phyloP scores from a whole-genome alignment of 35 echinoderm and acorn worm genomes.

The Stichopus chloronotus region DNA sequence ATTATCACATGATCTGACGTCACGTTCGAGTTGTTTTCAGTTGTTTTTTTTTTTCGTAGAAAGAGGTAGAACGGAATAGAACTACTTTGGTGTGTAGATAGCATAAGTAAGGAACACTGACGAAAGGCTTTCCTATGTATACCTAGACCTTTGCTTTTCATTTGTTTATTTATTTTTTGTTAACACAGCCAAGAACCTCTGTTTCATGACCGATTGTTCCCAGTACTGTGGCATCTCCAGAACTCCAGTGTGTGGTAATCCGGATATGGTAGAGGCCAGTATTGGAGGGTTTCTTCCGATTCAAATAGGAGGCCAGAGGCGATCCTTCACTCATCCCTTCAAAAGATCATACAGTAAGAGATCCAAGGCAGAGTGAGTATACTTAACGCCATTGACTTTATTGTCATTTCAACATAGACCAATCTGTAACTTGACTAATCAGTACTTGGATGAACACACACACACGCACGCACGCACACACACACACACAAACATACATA shows the following conservation, averaged over 20 bases:
- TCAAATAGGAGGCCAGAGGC: conserved; percentile 73
- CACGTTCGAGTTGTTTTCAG: no score
- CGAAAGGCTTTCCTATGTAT: no score
- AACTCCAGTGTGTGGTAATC: conserved; percentile 93
- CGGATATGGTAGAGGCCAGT: conserved; percentile 91
- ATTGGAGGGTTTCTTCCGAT: conserved; percentile 83
- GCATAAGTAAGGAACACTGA: no score
- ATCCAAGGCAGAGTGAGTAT: conserved; percentile 82
- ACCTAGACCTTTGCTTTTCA: no score
- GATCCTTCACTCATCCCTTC: conserved; percentile 90
- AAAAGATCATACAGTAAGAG: conserved; percentile 96
- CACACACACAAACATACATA: no score
- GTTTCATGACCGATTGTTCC: conserved; percentile 93
- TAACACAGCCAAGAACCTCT: conserved; percentile 89
- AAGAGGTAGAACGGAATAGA: no score
- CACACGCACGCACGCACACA: background rate
- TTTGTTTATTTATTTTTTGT: no score
- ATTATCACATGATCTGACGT: no score
- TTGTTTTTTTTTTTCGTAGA: no score
- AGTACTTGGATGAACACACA: background rate
- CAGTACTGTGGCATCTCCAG: conserved; percentile 90
- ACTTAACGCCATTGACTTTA: background rate
- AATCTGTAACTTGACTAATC: background rate
- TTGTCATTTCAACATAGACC: background rate
- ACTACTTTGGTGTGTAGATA: no score